Percentiles rank a stretch among this genome's conserved stretches.
phyloP scores from a whole-genome alignment of 2,797 vertebrate species.

The Pagetopsis macropterus region DNA sequence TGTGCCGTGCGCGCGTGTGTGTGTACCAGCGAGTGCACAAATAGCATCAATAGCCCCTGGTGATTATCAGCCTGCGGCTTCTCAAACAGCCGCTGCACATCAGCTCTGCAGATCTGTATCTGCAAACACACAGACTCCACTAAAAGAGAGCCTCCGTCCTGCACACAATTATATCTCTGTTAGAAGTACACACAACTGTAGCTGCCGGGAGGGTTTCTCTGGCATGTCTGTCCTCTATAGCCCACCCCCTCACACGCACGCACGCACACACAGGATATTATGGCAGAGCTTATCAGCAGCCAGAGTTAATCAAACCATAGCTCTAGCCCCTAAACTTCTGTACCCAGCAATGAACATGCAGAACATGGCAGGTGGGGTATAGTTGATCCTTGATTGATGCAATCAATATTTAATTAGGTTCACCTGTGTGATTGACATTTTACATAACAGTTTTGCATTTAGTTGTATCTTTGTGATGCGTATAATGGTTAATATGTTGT shows the following conservation, averaged over 20 bases:
- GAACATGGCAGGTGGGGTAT: neutral
- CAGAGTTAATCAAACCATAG: constrained; percentile 59
- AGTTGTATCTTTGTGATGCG: neutral
- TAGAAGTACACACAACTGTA: constrained; percentile 41
- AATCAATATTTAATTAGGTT: neutral
- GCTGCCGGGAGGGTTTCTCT: constrained; percentile 15
- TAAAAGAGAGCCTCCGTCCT: constrained; percentile 46
- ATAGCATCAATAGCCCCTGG: constrained; percentile 46
- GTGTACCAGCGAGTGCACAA: constrained; percentile 13
- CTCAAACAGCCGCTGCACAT: constrained; percentile 39
- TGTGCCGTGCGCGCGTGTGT: neutral
- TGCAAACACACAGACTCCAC: constrained; percentile 64
- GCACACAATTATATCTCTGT: constrained; percentile 72
- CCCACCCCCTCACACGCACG: constrained; percentile 20
- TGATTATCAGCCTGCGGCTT: constrained; percentile 58
- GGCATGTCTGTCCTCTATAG: constrained; percentile 21
- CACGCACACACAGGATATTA: constrained; percentile 49
- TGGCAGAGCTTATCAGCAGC: constrained; percentile 49
- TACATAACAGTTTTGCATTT: neutral
- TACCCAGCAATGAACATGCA: constrained; percentile 17
- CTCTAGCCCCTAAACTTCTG: constrained; percentile 36
- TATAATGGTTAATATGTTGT: neutral
- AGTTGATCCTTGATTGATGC: neutral
- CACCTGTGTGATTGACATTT: neutral
- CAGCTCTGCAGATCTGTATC: constrained; percentile 64